Conservation (phyloP, 2,797 vertebrate genomes). For the Crossoptilon crossoptilon region DNA sequence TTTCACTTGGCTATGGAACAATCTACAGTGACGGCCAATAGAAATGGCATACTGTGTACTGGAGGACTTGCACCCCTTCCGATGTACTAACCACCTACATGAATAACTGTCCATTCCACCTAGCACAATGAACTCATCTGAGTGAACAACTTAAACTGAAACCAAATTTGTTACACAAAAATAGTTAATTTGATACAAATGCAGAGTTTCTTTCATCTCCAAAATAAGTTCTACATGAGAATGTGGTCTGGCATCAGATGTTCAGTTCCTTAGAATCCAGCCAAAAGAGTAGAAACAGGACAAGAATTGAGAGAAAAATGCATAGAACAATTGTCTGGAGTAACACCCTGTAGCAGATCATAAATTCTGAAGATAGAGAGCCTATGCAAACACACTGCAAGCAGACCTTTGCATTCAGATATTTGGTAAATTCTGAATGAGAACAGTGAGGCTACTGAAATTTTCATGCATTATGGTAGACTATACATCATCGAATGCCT, state of each 20-base stretch:
- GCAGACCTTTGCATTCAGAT: not conserved
- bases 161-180: not conserved
- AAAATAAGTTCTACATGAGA: not conserved
- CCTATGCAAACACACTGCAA: not conserved
- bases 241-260: not conserved
- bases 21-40: not conserved
- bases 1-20: not conserved
- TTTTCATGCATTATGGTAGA: not conserved
- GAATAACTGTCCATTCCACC: not conserved
- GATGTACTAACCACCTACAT: rapidly evolving
- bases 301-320: not conserved
- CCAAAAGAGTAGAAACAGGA: not conserved
- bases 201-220: not conserved
- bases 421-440: not conserved
- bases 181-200: not conserved
- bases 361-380: not conserved
- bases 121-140: not conserved
- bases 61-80: not conserved
- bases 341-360: not conserved
- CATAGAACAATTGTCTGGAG: not conserved
- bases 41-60: not conserved
- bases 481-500: not conserved
- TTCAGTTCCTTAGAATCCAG: not conserved
- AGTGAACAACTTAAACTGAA: not conserved
- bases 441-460: not conserved